Evolutionary conservation across 1,140 invertebrate genomes (phyloP), one percentile per base, ranked within the genome.

Genomic region (Drosophila kohkoa): DNA sequence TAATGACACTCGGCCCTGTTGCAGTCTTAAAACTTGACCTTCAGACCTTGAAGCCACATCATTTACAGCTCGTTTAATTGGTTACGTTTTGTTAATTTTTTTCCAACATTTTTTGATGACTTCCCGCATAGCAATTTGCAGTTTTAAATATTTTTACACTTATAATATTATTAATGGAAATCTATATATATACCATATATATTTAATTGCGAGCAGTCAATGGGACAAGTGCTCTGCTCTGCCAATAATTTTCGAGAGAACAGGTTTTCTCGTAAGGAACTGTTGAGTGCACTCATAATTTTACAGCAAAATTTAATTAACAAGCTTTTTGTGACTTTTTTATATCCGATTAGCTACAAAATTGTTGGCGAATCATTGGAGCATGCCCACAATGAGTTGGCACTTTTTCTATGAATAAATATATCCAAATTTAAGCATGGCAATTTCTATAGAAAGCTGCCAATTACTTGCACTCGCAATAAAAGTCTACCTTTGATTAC

Each of bases 61-160:
- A 45, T 77, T 82, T 67, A 69, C 63, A 77, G 45, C 57, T 59
- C 41, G 41, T 48, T 82, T 79, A 82, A 88, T 82, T 77, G 73
- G 83, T 88, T 82, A 80, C 82, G 83, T 69, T 88, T 79, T 80
- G 83, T 77, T 82, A 69, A 80, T 64, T 87, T 87, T 75, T 71
- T 63, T 46, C 46, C 59, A 48, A 10, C 6, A 38, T 8, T 48
- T 20, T 64, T 55, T 59, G 58, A 65, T 48, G 64, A 63, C 63
- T 67, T 85, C 71, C 77, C 81, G 79, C 78, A 65, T 71, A 64
- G 62, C 45, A 13, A 48, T 55, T 51, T 38, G 15, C 11, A 30
- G 7, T 48, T 71, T 25, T 38, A 49, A 75, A 49, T 48, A 62
- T 58, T 65, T 30, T 13, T 35, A 25, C 16, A 41, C 16, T 41